Conservation (phyloP, 1,140 invertebrate genomes). For the Chironomus striatipennis region DNA sequence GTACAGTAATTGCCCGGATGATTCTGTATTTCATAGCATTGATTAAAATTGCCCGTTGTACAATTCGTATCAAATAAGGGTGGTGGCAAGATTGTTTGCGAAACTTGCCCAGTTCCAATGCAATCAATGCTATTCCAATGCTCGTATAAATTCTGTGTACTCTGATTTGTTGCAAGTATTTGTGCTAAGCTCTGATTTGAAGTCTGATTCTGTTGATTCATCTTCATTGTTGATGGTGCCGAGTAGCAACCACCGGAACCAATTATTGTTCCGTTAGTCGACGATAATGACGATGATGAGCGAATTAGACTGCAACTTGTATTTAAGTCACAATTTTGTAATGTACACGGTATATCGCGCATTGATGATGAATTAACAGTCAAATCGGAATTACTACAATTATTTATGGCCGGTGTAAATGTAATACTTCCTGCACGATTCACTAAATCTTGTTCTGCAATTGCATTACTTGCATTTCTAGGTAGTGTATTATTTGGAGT, state of each 20-base stretch:
- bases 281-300: conserved; percentile 1
- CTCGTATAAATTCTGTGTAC: conserved; percentile 7
- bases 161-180: conserved; percentile 10
- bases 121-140: conserved; percentile 10
- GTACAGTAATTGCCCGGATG: conserved; percentile 17
- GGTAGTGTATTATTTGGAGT: conserved; percentile 1
- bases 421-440: conserved; percentile 8
- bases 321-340: conserved; percentile 18
- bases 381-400: conserved; percentile 10
- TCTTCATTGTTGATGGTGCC: conserved; percentile 18
- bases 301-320: conserved; percentile 4
- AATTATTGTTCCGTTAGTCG: background rate
- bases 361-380: background rate
- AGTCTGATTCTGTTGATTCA: conserved; percentile 21
- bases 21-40: conserved; percentile 13
- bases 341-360: conserved; percentile 9
- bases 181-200: conserved; percentile 17
- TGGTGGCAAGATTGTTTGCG: conserved; percentile 26
- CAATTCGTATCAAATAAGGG: conserved; percentile 26
- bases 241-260: background rate
- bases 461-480: background rate
- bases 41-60: background rate
- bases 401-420: conserved; percentile 18
- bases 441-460: background rate
- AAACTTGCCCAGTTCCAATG: background rate